Evolutionary conservation across 2,797 vertebrate species (phyloP).

Genomic region (Leptodactylus fallax): DNA sequence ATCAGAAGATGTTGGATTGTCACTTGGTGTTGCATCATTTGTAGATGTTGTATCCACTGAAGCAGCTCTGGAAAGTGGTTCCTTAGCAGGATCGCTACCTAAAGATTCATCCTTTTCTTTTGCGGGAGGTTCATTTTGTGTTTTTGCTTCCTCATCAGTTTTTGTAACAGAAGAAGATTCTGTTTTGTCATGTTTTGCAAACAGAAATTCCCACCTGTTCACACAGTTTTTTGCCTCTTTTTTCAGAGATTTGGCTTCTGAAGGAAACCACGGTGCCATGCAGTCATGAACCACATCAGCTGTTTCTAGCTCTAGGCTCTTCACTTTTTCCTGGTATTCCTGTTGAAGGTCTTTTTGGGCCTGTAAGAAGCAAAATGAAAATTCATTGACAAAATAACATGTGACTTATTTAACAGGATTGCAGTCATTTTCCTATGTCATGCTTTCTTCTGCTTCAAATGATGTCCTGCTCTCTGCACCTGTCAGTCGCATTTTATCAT

Average conservation of each 20-base stretch:
- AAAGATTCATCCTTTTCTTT: neutral
- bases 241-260: slow-evolving; percentile 70
- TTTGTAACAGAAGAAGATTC: slow-evolving; percentile 31
- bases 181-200: slow-evolving; percentile 5
- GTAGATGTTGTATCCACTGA: neutral
- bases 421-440: neutral
- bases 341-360: slow-evolving; percentile 81
- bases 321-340: slow-evolving; percentile 82
- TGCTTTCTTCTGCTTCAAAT: too few species aligned
- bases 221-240: neutral
- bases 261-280: slow-evolving; percentile 75
- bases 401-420: neutral
- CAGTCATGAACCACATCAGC: slow-evolving; percentile 80
- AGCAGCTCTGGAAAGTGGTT: neutral
- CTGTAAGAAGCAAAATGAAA: slow-evolving; percentile 71
- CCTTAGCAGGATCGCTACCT: neutral
- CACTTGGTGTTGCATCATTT: neutral
- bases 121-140: slow-evolving; percentile 46
- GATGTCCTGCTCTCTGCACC: neutral
- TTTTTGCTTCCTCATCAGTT: neutral
- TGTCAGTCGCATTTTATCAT: neutral
- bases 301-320: slow-evolving; percentile 77
- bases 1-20: neutral
- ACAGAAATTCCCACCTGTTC: slow-evolving; percentile 43
- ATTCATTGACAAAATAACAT: neutral